Evolutionary conservation across 1,140 invertebrate genomes (phyloP).

Genomic region (Cyclargus thomasi): DNA sequence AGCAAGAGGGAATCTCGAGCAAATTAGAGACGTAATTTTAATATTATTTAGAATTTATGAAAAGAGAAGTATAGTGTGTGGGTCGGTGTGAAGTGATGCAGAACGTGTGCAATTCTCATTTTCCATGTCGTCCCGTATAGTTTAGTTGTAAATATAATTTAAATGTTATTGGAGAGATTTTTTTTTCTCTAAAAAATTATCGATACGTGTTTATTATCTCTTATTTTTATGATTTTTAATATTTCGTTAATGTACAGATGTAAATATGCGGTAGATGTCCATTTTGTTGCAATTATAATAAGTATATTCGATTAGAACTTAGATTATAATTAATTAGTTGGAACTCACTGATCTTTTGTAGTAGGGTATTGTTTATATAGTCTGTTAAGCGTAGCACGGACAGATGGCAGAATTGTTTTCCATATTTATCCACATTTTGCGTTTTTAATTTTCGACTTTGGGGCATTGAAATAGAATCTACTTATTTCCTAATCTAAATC

Average conservation of each 20-base stretch:
- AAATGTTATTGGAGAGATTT: slow-evolving; percentile 49
- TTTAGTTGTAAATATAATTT: slow-evolving; percentile 74
- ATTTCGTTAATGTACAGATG: slow-evolving; percentile 72
- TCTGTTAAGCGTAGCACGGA: neutral
- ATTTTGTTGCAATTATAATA: slow-evolving; percentile 60
- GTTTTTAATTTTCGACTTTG: too few species aligned
- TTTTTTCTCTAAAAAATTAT: slow-evolving; percentile 58
- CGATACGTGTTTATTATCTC: slow-evolving; percentile 63
- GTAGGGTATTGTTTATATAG: neutral
- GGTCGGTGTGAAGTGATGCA: slow-evolving; percentile 12
- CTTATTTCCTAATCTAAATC: too few species aligned
- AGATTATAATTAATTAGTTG: slow-evolving; percentile 24
- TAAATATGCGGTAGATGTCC: slow-evolving; percentile 68
- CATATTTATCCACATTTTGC: too few species aligned
- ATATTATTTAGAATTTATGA: neutral
- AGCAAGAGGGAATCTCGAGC: too few species aligned
- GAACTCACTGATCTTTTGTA: slow-evolving; percentile 9
- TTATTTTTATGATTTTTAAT: slow-evolving; percentile 49
- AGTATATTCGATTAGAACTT: slow-evolving; percentile 34
- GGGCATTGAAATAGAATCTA: too few species aligned
- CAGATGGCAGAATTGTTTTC: too few species aligned
- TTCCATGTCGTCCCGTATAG: slow-evolving; percentile 68
- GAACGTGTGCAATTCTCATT: slow-evolving; percentile 70
- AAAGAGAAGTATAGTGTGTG: slow-evolving; percentile 14
- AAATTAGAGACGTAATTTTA: too few species aligned